These are phyloP conservation scores for Gryllus longicercus DNA, from an alignment of 2,888 invertebrate genomes.

Conservation along the genomic window DNA sequence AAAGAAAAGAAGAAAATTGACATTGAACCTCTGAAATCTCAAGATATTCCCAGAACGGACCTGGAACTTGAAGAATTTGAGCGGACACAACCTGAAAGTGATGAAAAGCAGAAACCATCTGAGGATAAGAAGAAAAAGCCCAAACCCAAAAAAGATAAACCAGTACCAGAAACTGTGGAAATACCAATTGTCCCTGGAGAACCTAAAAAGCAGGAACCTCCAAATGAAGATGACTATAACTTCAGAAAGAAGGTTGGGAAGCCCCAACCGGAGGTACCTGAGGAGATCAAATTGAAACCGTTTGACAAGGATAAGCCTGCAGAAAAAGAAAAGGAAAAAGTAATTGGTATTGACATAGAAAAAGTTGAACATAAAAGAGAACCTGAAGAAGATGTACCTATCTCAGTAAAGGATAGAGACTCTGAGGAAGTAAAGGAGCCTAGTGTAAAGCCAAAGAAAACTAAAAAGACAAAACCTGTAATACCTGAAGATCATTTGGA, in stretches of 20 bases:
- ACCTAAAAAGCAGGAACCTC: conserved; percentile 44
- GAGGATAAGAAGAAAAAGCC: conserved; percentile 43
- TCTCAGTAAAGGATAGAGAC: no score
- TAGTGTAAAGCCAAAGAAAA: no score
- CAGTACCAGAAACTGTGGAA: conserved; percentile 42
- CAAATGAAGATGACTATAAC: conserved; percentile 38
- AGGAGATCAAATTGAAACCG: conserved; percentile 39
- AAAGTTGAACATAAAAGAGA: no score
- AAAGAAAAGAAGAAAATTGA: conserved; percentile 30
- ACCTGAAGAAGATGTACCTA: no score
- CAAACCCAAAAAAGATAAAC: conserved; percentile 40
- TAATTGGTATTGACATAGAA: conserved; percentile 10
- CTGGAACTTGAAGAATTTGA: conserved; percentile 34
- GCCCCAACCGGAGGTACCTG: conserved; percentile 43
- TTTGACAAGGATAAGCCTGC: conserved; percentile 45
- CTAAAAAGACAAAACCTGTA: conserved; percentile 18
- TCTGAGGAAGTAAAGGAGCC: no score
- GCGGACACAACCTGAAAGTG: conserved; percentile 36
- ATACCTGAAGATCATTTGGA: conserved; percentile 37
- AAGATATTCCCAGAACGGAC: conserved; percentile 29
- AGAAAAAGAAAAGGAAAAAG: conserved; percentile 31
- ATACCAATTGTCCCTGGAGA: conserved; percentile 40
- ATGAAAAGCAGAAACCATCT: conserved; percentile 36
- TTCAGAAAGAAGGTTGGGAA: conserved; percentile 45
- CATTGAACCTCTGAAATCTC: conserved; percentile 30